Evolutionary conservation across 2,113 vertebrate genomes (phyloP).

Genomic region (Gadus chalcogrammus): DNA sequence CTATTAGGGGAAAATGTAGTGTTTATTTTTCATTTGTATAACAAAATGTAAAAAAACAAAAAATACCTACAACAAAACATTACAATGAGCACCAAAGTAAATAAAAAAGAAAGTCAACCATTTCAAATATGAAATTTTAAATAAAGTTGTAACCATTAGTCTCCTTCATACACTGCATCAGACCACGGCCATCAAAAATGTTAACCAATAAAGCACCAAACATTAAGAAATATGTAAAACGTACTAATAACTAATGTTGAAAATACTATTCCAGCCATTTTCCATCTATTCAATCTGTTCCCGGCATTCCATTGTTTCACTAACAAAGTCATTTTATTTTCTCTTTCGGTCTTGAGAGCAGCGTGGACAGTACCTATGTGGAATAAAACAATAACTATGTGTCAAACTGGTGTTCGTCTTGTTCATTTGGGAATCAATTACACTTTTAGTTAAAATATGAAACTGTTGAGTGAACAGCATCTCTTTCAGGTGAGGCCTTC

Average conservation of each 20-base stretch:
- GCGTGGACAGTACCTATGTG: constrained; percentile 74
- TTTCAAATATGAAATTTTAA: constrained; percentile 48
- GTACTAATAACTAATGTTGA: constrained; percentile 50
- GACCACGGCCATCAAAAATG: constrained; percentile 47
- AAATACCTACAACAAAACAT: constrained; percentile 33
- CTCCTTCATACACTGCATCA: constrained; percentile 57
- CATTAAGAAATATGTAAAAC: constrained; percentile 57
- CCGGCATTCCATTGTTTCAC: constrained; percentile 38
- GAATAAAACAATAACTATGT: not conserved
- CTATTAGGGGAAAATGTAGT: constrained; percentile 52
- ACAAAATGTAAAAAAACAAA: constrained; percentile 25
- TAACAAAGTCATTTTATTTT: constrained; percentile 58
- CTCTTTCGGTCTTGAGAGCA: constrained; percentile 77
- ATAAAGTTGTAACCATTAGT: constrained; percentile 57
- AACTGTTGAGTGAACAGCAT: not conserved
- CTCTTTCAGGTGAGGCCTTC: constrained; percentile 23
- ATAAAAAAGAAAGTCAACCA: constrained; percentile 24
- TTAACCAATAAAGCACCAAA: constrained; percentile 65
- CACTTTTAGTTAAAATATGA: not conserved
- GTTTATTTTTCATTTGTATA: constrained; percentile 50
- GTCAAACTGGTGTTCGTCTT: not conserved
- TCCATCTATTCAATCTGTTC: constrained; percentile 22
- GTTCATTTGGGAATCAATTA: not conserved
- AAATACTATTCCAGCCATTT: constrained; percentile 47
- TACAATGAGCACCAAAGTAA: constrained; percentile 57